Base-by-base conservation (phyloP, 2,113 vertebrate species). In the Gavialis gangeticus region DNA sequence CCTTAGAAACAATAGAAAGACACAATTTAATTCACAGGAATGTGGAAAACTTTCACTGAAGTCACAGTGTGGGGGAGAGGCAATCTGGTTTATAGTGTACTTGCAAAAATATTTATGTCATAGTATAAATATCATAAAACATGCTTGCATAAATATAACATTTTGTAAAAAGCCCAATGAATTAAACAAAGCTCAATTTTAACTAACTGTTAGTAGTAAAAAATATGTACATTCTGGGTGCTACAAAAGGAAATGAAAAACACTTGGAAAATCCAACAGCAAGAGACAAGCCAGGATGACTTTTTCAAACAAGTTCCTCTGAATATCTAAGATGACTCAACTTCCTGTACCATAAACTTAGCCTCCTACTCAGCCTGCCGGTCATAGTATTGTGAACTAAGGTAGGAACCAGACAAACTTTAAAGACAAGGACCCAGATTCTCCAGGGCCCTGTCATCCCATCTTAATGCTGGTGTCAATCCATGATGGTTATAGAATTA, bases 51-150 rank as follows among this genome's bases (percentile, higher is more conserved):
- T 79, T 92, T 92, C 28, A 94, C 62, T 82, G 82, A 95, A 95
- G 73, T 60, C 81, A 89, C 56, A 94, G 24, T 79, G 94, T 95
- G 62, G 60, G 81, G 69, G 46, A 93, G 86, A 71, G 80, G 46
- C 28, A 91, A 93, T 93, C 90, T 81, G 28, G 7, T 75, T 96
- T 85, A 87, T 64, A 73, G 54, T 85, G 83, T 30, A 79, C 63
- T 87, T 85, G 79, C 78, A 92, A 97, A 96, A 88, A 78, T 89
- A 96, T 96, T 97, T 92, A 96, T 88, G 69, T 18, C 66, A 73
- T 85, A 75, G 15, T 82, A 78, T 83, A 96, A 95, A 94, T 92
- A 91, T 80, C 57, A 71, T 90, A 75, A 97, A 96, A 87, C 37
- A 94, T 34, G 78, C 82, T 89, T 76, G 63, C 76, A 84, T 75